Conservation (phyloP, 2,113 vertebrate species). For the rabbit (Oryctolagus cuniculus) region mOryCun1.1 NC_091432.1:201766501-201767000, state of each 20-base stretch:
- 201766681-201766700: too few species aligned
- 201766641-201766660: too few species aligned
- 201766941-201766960: neutral
- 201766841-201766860: neutral
- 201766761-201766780: neutral
- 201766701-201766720: too few species aligned
- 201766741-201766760: neutral
- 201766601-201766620: too few species aligned
- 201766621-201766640: too few species aligned
- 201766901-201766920: neutral
- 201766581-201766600: too few species aligned
- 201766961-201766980: neutral
- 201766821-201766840: neutral
- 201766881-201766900: slow-evolving; percentile 1
- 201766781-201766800: neutral
- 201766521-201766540: too few species aligned
- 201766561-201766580: too few species aligned
- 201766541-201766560: too few species aligned
- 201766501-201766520: too few species aligned
- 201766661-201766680: too few species aligned
- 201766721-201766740: too few species aligned
- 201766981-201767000: neutral
- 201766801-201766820: neutral
- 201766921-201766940: neutral
- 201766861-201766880: neutral